Evolutionary conservation across 2,888 invertebrate genomes (phyloP).

Genomic region (Hypomecis punctinalis): DNA sequence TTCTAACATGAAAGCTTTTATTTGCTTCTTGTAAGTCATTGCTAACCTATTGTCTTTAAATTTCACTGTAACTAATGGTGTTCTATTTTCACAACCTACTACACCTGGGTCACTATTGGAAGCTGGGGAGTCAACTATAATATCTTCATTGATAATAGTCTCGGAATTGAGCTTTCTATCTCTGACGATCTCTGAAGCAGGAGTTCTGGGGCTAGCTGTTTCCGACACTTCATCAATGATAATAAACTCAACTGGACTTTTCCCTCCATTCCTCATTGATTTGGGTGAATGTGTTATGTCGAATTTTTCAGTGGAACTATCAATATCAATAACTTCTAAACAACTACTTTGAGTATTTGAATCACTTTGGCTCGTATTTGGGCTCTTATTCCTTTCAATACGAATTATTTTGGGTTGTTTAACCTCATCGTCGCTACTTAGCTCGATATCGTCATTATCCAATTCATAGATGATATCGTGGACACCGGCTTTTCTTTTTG

Average conservation of each 20-base stretch:
- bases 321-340: slow-evolving; percentile 52
- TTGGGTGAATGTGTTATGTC: slow-evolving; percentile 44
- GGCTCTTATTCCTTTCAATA: slow-evolving; percentile 47
- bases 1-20: slow-evolving; percentile 77
- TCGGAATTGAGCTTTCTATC: slow-evolving; percentile 47
- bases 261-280: slow-evolving; percentile 72
- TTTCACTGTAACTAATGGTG: slow-evolving; percentile 72
- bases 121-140: slow-evolving; percentile 68
- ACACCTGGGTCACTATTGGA: slow-evolving; percentile 66
- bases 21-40: slow-evolving; percentile 72
- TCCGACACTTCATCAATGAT: slow-evolving; percentile 42
- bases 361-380: slow-evolving; percentile 43
- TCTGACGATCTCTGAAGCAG: slow-evolving; percentile 45
- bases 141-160: slow-evolving; percentile 68
- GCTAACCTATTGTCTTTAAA: slow-evolving; percentile 77
- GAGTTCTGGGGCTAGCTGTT: slow-evolving; percentile 37
- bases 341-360: slow-evolving; percentile 45
- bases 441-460: slow-evolving; percentile 77
- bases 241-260: slow-evolving; percentile 55
- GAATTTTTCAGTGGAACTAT: slow-evolving; percentile 52
- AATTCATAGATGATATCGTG: slow-evolving; percentile 82
- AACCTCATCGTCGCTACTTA: slow-evolving; percentile 77
- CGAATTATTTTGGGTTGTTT: slow-evolving; percentile 69
- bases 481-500: slow-evolving; percentile 75
- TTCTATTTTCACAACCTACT: slow-evolving; percentile 73